A percentile compares a stretch with the other conserved stretches of the same genome.
Conservation (phyloP, 2,888 invertebrate genomes). For the Epicampocera succincta region DNA sequence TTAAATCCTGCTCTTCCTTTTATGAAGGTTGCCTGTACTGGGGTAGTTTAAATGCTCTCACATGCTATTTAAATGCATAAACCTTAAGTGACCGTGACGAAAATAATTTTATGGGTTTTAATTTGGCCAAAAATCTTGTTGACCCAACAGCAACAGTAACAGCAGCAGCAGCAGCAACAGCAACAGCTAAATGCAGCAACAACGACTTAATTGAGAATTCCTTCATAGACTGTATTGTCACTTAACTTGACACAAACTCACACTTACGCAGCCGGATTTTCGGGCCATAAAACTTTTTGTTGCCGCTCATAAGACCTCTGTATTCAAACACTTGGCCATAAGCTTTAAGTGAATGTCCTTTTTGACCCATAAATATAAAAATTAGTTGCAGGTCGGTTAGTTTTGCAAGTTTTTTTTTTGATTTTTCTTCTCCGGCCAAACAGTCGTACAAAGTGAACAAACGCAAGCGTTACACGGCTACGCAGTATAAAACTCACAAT, state of each 20-base stretch:
- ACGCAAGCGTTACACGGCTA: not conserved
- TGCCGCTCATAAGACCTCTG: conserved; percentile 11
- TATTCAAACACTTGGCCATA: conserved; percentile 44
- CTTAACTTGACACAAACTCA: not conserved
- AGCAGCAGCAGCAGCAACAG: conserved; percentile 17
- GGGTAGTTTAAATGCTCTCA: conserved; percentile 17
- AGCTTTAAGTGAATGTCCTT: conserved; percentile 58
- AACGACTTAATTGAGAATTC: conserved; percentile 60
- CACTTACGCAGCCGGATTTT: conserved; percentile 19
- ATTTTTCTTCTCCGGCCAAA: conserved; percentile 38
- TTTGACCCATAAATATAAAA: conserved; percentile 77
- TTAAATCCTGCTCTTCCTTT: conserved; percentile 51
- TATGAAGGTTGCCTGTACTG: not conserved
- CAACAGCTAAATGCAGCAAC: not conserved
- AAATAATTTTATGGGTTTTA: conserved; percentile 68
- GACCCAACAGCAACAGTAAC: conserved; percentile 14
- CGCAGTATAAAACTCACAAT: conserved; percentile 73
- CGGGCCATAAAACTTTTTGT: conserved; percentile 35
- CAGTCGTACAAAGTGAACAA: not conserved
- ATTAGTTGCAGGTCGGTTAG: conserved; percentile 79
- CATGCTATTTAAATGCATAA: conserved; percentile 61
- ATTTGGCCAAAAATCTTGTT: conserved; percentile 50
- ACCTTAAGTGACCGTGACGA: conserved; percentile 69
- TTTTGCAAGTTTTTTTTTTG: conserved; percentile 61
- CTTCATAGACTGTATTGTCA: not conserved